Evolutionary conservation across 2,888 invertebrate species (phyloP).

Genomic region (Coleophora flavipennella): DNA sequence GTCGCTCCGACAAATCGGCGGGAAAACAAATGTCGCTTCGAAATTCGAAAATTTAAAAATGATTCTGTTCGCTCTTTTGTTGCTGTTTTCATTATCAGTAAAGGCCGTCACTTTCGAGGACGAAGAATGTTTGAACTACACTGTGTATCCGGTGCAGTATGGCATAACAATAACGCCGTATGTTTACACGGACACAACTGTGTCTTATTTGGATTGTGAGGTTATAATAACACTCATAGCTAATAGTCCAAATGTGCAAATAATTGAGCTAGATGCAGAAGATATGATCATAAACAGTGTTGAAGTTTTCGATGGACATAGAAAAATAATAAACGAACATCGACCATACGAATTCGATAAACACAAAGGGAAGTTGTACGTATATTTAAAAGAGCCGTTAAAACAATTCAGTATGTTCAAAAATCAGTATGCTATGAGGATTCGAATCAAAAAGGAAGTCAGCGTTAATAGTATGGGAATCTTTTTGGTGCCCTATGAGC

Average conservation of each 20-base stretch:
- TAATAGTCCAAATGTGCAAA: slow-evolving; percentile 41
- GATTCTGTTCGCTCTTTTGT: slow-evolving; percentile 3
- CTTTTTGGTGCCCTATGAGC: slow-evolving; percentile 46
- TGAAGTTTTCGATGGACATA: slow-evolving; percentile 35
- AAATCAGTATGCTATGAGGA: slow-evolving; percentile 36
- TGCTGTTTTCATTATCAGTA: not conserved
- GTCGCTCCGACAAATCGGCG: slow-evolving; percentile 15
- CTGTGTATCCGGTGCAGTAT: slow-evolving; percentile 61
- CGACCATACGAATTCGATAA: slow-evolving; percentile 44
- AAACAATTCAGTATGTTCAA: slow-evolving; percentile 31
- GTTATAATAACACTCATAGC: slow-evolving; percentile 52
- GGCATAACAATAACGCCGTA: slow-evolving; percentile 49
- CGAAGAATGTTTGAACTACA: slow-evolving; percentile 62
- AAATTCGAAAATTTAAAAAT: slow-evolving; percentile 16
- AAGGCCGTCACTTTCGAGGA: slow-evolving; percentile 19
- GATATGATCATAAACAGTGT: slow-evolving; percentile 42
- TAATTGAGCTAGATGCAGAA: slow-evolving; percentile 48
- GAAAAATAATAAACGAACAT: slow-evolving; percentile 39
- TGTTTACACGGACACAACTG: slow-evolving; percentile 26
- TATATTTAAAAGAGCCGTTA: slow-evolving; percentile 45
- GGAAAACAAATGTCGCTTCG: slow-evolving; percentile 12
- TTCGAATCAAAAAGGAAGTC: slow-evolving; percentile 40
- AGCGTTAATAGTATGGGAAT: slow-evolving; percentile 34
- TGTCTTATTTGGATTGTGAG: slow-evolving; percentile 49
- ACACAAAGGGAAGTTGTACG: slow-evolving; percentile 35